Conservation (phyloP, 2,888 invertebrate genomes). For the Temnothorax ravouxi region DNA sequence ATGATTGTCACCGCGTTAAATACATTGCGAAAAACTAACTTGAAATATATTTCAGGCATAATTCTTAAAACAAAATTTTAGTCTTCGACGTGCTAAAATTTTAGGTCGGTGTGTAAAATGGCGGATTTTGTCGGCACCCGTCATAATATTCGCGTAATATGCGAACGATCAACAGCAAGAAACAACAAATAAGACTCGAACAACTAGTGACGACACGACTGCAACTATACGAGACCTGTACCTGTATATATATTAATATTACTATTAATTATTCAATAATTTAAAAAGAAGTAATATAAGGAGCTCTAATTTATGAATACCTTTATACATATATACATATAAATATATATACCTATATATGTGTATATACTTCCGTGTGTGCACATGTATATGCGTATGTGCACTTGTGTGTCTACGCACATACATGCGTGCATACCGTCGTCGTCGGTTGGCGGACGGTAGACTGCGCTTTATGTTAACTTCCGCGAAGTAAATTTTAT, state of each 20-base stretch:
- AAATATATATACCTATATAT: conserved; percentile 39
- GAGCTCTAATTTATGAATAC: conserved; percentile 82
- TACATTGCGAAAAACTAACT: background rate
- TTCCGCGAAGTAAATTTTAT: conserved; percentile 49
- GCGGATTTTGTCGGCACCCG: conserved; percentile 86
- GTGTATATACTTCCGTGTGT: conserved; percentile 66
- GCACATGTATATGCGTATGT: conserved; percentile 40
- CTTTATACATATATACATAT: conserved; percentile 74
- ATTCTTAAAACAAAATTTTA: conserved; percentile 34
- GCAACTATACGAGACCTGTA: conserved; percentile 87
- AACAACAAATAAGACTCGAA: conserved; percentile 68
- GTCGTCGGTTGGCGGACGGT: conserved; percentile 75
- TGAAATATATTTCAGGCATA: background rate
- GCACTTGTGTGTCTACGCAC: conserved; percentile 59
- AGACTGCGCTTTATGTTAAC: conserved; percentile 81
- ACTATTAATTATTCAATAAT: conserved; percentile 81
- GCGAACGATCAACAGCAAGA: conserved; percentile 51
- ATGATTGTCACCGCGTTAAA: background rate
- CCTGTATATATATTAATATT: conserved; percentile 86
- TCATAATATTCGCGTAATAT: conserved; percentile 73
- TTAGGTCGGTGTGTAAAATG: conserved; percentile 70
- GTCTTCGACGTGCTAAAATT: conserved; percentile 66
- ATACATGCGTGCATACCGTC: conserved; percentile 59
- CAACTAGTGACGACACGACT: conserved; percentile 86
- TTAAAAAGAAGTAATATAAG: conserved; percentile 80